Conservation (phyloP, 2,888 invertebrate genomes). For the Auanema sp. region DNA sequence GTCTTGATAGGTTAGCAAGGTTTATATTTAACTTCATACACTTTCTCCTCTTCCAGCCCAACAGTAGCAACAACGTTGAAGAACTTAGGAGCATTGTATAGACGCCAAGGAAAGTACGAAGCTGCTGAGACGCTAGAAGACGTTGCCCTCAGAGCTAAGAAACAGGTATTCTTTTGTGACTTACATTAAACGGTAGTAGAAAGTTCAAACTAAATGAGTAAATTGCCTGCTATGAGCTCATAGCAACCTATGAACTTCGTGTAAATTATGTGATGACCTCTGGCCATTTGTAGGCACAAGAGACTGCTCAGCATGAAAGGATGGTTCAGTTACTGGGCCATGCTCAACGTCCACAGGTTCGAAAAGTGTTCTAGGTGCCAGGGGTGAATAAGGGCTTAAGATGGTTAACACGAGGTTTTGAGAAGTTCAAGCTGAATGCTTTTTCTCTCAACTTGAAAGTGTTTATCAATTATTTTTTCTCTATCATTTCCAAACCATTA, state of each 20-base stretch:
- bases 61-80: constrained; percentile 96
- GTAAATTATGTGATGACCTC: not conserved
- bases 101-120: constrained; percentile 97
- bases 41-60: constrained; percentile 72
- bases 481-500: no score
- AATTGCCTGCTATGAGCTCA: not conserved
- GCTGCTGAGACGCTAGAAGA: constrained; percentile 98
- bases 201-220: not conserved
- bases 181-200: not conserved
- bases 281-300: constrained; percentile 10
- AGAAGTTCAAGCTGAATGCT: no score
- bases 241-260: not conserved
- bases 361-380: not conserved
- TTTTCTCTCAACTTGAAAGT: no score
- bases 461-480: no score
- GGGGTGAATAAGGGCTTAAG: no score
- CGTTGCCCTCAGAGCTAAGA: constrained; percentile 91
- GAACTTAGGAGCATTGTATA: constrained; percentile 94
- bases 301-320: constrained; percentile 16
- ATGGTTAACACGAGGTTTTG: no score
- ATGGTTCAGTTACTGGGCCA: constrained; percentile 10
- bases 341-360: constrained; percentile 7
- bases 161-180: constrained; percentile 75
- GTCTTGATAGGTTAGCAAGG: constrained; percentile 75
- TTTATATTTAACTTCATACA: not conserved